These are phyloP conservation scores for Xestobium rufovillosum DNA, from an alignment of 2,888 invertebrate species.

Conservation along the genomic window DNA sequence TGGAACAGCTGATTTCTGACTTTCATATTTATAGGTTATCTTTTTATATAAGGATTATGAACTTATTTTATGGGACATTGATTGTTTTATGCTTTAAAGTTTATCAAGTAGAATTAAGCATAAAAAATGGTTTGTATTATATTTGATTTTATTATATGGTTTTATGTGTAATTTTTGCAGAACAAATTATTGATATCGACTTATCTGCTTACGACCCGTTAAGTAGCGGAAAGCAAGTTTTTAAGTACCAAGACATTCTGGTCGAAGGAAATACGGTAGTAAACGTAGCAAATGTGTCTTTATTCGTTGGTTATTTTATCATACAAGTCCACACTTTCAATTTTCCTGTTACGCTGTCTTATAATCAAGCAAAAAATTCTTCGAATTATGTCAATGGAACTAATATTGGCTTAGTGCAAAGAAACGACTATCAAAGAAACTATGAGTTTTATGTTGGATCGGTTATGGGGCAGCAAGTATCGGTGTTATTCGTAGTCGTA, in stretches of 20 bases:
- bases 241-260: conserved; percentile 27
- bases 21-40: too few relatives aligned
- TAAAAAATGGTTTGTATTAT: too few relatives aligned
- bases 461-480: not conserved
- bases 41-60: too few relatives aligned
- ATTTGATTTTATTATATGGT: too few relatives aligned
- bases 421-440: too few relatives aligned
- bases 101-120: too few relatives aligned
- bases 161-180: too few relatives aligned
- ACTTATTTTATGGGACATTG: too few relatives aligned
- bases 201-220: conserved; percentile 30
- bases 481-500: conserved; percentile 46
- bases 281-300: conserved; percentile 43
- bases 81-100: too few relatives aligned
- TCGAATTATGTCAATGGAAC: conserved; percentile 4
- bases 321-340: conserved; percentile 58
- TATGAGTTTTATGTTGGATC: too few relatives aligned
- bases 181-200: conserved; percentile 23
- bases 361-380: conserved; percentile 33
- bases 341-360: conserved; percentile 51
- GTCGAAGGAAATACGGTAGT: conserved; percentile 26
- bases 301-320: conserved; percentile 49
- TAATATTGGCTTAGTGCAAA: conserved; percentile 11
- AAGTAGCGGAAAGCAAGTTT: conserved; percentile 27
- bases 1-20: too few relatives aligned